A percentile compares a stretch with the other conserved stretches of the same genome.
Evolutionary conservation across 2,888 invertebrate genomes (phyloP).

Genomic region (Acanthosepion esculentum): DNA sequence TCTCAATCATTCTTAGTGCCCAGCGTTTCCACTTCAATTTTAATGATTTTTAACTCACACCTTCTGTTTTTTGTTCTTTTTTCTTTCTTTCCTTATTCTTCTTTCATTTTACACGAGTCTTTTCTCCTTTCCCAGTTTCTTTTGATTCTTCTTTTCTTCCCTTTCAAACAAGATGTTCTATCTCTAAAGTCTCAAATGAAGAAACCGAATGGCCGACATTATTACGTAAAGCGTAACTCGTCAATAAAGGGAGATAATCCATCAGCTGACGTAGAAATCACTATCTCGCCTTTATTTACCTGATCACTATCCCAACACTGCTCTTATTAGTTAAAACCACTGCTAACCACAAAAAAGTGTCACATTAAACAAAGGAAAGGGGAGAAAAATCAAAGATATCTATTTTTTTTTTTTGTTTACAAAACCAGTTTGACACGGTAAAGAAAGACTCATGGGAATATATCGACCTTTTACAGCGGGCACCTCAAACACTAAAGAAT

Average conservation of each 20-base stretch:
- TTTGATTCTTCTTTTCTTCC: neutral
- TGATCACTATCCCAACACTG: neutral
- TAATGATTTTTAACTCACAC: neutral
- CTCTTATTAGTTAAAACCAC: constrained; percentile 9
- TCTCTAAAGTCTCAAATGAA: neutral
- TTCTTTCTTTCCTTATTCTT: too few species aligned
- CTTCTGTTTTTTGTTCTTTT: too few species aligned
- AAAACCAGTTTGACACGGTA: neutral
- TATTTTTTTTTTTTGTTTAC: neutral
- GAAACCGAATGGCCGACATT: neutral
- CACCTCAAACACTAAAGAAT: neutral
- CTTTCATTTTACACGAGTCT: too few species aligned
- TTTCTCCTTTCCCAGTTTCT: too few species aligned
- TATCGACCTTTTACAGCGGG: neutral
- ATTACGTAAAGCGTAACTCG: neutral
- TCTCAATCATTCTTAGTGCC: neutral
- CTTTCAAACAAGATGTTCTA: neutral
- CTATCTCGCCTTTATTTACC: neutral
- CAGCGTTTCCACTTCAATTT: neutral
- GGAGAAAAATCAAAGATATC: neutral
- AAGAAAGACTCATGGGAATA: neutral
- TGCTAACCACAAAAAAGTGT: constrained; percentile 8
- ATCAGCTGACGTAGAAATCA: neutral
- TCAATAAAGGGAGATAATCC: neutral
- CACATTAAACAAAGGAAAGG: neutral